These are phyloP conservation scores for Drosophila kikkawai DNA, from an alignment of 1,140 invertebrate genomes.

Conservation along the genomic window DNA sequence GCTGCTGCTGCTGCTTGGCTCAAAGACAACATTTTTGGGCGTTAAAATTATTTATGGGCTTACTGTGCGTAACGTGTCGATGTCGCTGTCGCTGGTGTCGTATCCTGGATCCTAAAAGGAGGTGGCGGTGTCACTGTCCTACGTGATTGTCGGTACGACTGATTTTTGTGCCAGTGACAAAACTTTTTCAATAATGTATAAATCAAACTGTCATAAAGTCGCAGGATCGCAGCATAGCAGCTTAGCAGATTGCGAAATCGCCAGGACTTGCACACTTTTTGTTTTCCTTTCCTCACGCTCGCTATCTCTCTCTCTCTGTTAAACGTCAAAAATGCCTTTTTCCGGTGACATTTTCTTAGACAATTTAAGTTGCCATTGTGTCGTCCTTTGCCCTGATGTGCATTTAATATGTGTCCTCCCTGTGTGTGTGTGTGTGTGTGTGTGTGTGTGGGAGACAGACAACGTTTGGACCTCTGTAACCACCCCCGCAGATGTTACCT, in stretches of 20 bases:
- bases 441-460: slow-evolving; percentile 14
- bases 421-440: too few relatives aligned
- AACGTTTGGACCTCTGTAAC: slow-evolving; percentile 28
- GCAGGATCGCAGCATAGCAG: slow-evolving; percentile 45
- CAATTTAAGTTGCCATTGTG: slow-evolving; percentile 72
- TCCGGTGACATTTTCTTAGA: slow-evolving; percentile 56
- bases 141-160: slow-evolving; percentile 69
- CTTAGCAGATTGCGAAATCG: slow-evolving; percentile 47
- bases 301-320: neutral
- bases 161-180: slow-evolving; percentile 62
- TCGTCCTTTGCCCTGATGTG: slow-evolving; percentile 65
- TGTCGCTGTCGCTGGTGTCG: neutral
- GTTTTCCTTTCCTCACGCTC: neutral
- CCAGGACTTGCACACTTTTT: slow-evolving; percentile 37
- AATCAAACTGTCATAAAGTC: slow-evolving; percentile 84
- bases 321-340: slow-evolving; percentile 38
- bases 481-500: slow-evolving; percentile 72
- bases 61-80: slow-evolving; percentile 48
- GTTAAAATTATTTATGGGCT: slow-evolving; percentile 76
- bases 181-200: slow-evolving; percentile 85
- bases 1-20: slow-evolving; percentile 9
- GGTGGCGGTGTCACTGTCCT: slow-evolving; percentile 26
- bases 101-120: slow-evolving; percentile 7
- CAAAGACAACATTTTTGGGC: slow-evolving; percentile 51
- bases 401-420: slow-evolving; percentile 66